Evolutionary conservation across 2,797 vertebrate genomes (phyloP), one percentile per base, ranked within the genome.

Genomic region (Brachymystax lenok): DNA sequence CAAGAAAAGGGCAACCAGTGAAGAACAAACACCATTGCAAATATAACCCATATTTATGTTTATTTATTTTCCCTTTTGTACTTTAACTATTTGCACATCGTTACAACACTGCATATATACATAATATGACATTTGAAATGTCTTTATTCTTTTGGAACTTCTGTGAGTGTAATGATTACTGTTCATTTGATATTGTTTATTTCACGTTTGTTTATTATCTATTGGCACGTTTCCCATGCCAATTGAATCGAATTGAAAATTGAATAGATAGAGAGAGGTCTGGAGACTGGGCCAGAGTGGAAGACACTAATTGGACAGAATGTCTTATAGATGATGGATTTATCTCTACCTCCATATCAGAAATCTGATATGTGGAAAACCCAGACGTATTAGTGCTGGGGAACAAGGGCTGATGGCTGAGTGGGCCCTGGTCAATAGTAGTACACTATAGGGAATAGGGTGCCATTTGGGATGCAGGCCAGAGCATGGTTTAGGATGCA

Each of bases 161-260:
- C 33, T 35, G 5, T 35, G 33, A 35, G 33, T 35, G 33, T 35
- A 35, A 35, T 35, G 33, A 6, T 1, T 35, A 35, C 33, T 35
- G 33, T 35, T 35, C 5, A 35, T 35, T 35, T 35, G 1, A 33
- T 35, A 35, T 7, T 35, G 5, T 35, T 35, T 33, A 33, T 33
- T 33, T 33, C 33, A 33, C 33, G 5, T 33, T 33, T 33, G 5
- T 33, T 33, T 35, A 35, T 35, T 35, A 7, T 35, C 33, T 35
- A 35, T 35, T 35, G 33, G 33, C 33, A 90, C 3, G 14, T n/a
- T 56, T 16, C 17, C 52, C 17, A 27, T 92, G 92, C 92, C 90
- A 87, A 94, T 35, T 35, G 6, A 93, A 95, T 95, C 90, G 93
- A 93, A 93, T 95, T 94, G 93, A 88, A 91, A 87, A 88, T 84